Evolutionary conservation across 2,888 invertebrate genomes (phyloP).

Genomic region (Pemphredon lugubris): DNA sequence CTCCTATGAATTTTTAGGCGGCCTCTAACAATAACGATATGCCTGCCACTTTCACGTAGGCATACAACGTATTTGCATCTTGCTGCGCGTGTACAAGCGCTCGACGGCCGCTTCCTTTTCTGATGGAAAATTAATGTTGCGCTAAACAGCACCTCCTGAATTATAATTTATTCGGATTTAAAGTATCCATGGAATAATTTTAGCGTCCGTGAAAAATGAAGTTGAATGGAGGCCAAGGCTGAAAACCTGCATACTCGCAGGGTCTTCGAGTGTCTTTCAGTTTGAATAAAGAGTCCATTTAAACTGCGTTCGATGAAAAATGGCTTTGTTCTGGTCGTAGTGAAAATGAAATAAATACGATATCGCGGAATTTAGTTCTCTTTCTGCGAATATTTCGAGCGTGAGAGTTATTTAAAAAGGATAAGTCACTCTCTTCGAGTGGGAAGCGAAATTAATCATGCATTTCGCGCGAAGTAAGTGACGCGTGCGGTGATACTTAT

Average conservation of each 20-base stretch:
- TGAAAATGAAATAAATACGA: too few species aligned
- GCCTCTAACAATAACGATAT: slow-evolving; percentile 18
- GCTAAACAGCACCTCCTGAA: too few species aligned
- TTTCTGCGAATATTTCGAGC: slow-evolving; percentile 12
- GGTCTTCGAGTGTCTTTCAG: too few species aligned
- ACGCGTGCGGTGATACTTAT: not conserved
- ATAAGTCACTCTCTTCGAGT: not conserved
- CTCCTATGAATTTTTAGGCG: slow-evolving; percentile 64
- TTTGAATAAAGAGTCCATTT: too few species aligned
- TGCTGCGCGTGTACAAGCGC: not conserved
- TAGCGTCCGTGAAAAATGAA: too few species aligned
- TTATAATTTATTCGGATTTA: too few species aligned
- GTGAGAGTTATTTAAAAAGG: slow-evolving; percentile 2
- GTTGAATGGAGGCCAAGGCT: too few species aligned
- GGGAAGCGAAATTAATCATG: not conserved
- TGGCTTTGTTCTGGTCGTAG: too few species aligned
- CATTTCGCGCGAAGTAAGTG: not conserved
- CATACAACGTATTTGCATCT: not conserved
- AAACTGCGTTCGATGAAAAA: too few species aligned
- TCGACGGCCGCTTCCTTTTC: not conserved
- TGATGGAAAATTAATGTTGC: not conserved
- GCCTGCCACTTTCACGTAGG: not conserved
- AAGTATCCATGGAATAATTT: too few species aligned
- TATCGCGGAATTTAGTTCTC: not conserved
- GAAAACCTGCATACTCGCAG: too few species aligned